These are phyloP conservation scores for Macropus fuliginosus DNA, from an alignment of 2,797 vertebrate species.

Conservation along the genomic window DNA sequence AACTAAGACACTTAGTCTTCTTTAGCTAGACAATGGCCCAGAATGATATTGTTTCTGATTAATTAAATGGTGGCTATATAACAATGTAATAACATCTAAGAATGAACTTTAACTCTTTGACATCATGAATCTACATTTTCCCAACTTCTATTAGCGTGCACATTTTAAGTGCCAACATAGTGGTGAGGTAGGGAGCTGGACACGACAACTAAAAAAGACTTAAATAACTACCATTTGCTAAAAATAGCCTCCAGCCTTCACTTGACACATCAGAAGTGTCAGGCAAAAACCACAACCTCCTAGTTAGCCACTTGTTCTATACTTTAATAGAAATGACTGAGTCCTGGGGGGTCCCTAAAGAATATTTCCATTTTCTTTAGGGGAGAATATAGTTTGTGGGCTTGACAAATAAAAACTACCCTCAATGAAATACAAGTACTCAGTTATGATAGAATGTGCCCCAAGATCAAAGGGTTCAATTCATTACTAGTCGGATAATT, in stretches of 20 bases:
- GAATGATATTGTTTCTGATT: constrained; percentile 61
- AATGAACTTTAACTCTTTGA: constrained; percentile 74
- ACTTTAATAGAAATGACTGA: constrained; percentile 45
- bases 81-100: constrained; percentile 73
- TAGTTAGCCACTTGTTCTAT: constrained; percentile 44
- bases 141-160: background rate
- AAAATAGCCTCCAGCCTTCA: constrained; percentile 62
- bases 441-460: background rate
- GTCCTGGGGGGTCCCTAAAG: constrained; percentile 51
- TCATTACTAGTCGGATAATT: background rate
- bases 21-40: constrained; percentile 68
- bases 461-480: constrained; percentile 40
- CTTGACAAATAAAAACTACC: constrained; percentile 41
- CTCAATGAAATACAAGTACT: constrained; percentile 47
- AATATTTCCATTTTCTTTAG: background rate
- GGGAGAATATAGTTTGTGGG: constrained; percentile 2
- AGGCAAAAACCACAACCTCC: constrained; percentile 36
- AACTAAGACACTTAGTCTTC: constrained; percentile 78
- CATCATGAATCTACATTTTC: constrained; percentile 72
- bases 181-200: constrained; percentile 42
- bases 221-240: constrained; percentile 28
- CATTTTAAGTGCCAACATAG: constrained; percentile 12
- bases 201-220: constrained; percentile 62
- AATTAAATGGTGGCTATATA: constrained; percentile 82
- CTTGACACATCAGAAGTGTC: constrained; percentile 31